Conservation (phyloP, 2,888 invertebrate species). For the Ypsolopha sequella region DNA sequence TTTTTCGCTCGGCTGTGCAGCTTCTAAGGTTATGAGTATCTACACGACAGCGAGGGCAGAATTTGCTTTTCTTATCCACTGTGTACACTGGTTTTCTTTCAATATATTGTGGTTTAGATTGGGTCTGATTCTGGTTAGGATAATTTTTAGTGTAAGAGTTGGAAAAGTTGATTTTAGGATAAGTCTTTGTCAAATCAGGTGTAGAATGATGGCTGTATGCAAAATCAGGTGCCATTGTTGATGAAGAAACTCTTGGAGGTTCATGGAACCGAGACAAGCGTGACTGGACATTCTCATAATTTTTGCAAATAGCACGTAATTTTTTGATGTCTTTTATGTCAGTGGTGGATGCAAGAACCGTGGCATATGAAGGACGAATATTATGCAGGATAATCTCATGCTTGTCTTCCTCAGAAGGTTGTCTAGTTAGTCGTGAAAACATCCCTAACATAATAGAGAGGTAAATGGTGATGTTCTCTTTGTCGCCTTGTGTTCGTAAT, state of each 20-base stretch:
- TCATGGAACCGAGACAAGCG: conserved; percentile 9
- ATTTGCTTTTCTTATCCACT: background rate
- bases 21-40: background rate
- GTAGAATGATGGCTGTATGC: conserved; percentile 4
- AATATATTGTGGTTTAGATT: background rate
- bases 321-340: background rate
- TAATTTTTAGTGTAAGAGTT: background rate
- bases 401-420: conserved; percentile 11
- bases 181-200: background rate
- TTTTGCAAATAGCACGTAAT: conserved; percentile 7
- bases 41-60: background rate
- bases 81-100: background rate
- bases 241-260: conserved; percentile 6
- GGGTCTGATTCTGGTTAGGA: background rate
- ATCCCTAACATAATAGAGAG: conserved; percentile 15
- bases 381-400: conserved; percentile 13
- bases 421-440: conserved; percentile 12
- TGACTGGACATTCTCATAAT: conserved; percentile 9
- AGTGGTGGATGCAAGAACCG: background rate
- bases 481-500: conserved; percentile 4
- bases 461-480: conserved; percentile 9
- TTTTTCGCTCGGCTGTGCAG: background rate
- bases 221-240: conserved; percentile 11
- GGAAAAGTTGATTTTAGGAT: background rate
- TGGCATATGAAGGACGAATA: conserved; percentile 4